Evolutionary conservation across 2,888 invertebrate species (phyloP).

Genomic region (Andrena praecox): DNA sequence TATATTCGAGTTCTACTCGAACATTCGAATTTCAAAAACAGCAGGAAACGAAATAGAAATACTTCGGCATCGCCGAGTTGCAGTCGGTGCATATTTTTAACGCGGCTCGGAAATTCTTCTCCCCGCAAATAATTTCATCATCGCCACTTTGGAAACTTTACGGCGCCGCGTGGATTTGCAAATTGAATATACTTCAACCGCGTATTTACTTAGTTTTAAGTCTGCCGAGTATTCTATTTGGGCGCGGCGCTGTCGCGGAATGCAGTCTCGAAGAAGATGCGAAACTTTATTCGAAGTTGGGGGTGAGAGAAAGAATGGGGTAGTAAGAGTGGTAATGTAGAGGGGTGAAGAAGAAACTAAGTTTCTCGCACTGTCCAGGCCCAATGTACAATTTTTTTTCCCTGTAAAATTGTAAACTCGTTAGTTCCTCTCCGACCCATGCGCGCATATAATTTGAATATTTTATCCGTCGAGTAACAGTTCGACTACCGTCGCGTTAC

Average conservation of each 20-base stretch:
- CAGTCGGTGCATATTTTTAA: background rate
- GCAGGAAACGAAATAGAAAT: background rate
- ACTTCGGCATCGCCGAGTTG: background rate
- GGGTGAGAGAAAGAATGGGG: background rate
- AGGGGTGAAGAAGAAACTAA: background rate
- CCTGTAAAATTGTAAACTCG: background rate
- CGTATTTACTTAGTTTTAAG: slow-evolving; percentile 67
- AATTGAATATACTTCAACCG: slow-evolving; percentile 70
- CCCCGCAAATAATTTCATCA: slow-evolving; percentile 7
- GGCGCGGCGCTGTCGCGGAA: slow-evolving; percentile 46
- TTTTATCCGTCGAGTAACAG: no score
- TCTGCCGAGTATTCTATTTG: slow-evolving; percentile 66
- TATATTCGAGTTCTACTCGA: no score
- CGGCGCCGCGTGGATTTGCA: slow-evolving; percentile 54
- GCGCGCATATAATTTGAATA: no score
- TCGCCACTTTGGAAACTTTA: slow-evolving; percentile 22
- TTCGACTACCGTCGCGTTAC: no score
- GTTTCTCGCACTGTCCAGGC: background rate
- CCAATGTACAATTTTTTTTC: background rate
- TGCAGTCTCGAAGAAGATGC: slow-evolving; percentile 59
- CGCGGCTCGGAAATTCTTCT: background rate
- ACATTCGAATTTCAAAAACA: background rate
- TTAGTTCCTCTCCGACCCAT: no score
- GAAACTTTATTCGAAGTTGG: slow-evolving; percentile 67
- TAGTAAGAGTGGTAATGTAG: background rate